Conservation (phyloP, 2,113 vertebrate genomes). For the Oreochromis aureus region DNA sequence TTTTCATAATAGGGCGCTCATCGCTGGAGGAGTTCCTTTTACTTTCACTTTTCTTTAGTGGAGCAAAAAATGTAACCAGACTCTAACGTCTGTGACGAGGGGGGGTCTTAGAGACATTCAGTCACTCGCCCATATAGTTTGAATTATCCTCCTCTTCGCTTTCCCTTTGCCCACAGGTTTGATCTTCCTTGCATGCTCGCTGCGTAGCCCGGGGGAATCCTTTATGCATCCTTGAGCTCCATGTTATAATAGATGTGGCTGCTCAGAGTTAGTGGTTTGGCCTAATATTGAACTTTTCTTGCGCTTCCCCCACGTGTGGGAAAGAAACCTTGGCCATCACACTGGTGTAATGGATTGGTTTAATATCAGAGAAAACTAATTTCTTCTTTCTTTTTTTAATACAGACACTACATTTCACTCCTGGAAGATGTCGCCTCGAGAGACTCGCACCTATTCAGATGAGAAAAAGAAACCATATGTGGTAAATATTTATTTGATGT, state of each 20-base stretch:
- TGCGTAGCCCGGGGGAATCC: neutral
- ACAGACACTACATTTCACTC: neutral
- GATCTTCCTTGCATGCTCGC: neutral
- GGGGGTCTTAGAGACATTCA: neutral
- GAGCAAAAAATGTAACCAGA: neutral
- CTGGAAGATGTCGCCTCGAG: neutral
- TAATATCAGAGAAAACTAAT: neutral
- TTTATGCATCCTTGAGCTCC: neutral
- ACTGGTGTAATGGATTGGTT: neutral
- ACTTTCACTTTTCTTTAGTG: neutral
- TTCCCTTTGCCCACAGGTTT: neutral
- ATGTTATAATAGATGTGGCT: neutral
- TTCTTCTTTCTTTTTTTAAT: neutral
- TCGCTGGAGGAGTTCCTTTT: neutral
- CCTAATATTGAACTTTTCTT: neutral
- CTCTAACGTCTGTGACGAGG: neutral
- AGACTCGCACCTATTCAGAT: neutral
- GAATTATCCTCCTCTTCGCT: neutral
- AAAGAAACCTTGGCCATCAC: neutral
- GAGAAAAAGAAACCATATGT: neutral
- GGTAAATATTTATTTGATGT: neutral
- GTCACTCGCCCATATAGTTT: neutral
- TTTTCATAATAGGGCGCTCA: neutral
- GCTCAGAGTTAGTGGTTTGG: neutral
- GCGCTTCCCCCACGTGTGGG: neutral